Conservation (phyloP, 2,888 invertebrate species). For the Drosophila tanythrix region DNA sequence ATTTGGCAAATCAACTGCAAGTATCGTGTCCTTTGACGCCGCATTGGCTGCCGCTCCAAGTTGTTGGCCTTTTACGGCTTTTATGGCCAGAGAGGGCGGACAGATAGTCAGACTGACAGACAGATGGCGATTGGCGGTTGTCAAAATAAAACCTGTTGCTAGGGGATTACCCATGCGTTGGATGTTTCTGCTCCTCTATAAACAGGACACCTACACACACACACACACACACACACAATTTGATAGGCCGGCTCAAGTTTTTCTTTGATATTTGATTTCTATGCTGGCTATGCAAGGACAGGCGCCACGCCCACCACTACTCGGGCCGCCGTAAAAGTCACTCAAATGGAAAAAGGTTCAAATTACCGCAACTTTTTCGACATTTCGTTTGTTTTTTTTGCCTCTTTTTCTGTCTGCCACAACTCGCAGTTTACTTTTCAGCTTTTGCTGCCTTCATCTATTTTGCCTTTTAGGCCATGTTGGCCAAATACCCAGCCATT, state of each 20-base stretch:
- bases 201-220: conserved; percentile 12
- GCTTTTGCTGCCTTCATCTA: conserved; percentile 51
- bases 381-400: conserved; percentile 28
- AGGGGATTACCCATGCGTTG: conserved; percentile 66
- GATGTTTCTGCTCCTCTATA: conserved; percentile 17
- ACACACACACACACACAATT: conserved; percentile 4
- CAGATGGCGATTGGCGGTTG: conserved; percentile 33
- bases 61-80: conserved; percentile 23
- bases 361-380: conserved; percentile 73
- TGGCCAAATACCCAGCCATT: conserved; percentile 24
- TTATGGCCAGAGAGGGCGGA: conserved; percentile 7
- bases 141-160: conserved; percentile 75
- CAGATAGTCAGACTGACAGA: conserved; percentile 11
- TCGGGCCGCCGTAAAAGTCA: conserved; percentile 52
- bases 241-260: conserved; percentile 27
- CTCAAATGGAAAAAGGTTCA: conserved; percentile 78
- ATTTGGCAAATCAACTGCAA: conserved; percentile 72
- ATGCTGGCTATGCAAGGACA: conserved; percentile 29
- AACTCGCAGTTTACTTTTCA: conserved; percentile 66
- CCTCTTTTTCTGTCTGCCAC: not conserved
- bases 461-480: conserved; percentile 46
- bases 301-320: conserved; percentile 29
- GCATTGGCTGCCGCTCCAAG: not conserved
- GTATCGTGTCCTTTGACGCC: conserved; percentile 28
- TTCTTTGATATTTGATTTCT: conserved; percentile 77